These are phyloP conservation scores for Coenonympha arcania DNA, from an alignment of 2,888 invertebrate species.

Conservation along the genomic window DNA sequence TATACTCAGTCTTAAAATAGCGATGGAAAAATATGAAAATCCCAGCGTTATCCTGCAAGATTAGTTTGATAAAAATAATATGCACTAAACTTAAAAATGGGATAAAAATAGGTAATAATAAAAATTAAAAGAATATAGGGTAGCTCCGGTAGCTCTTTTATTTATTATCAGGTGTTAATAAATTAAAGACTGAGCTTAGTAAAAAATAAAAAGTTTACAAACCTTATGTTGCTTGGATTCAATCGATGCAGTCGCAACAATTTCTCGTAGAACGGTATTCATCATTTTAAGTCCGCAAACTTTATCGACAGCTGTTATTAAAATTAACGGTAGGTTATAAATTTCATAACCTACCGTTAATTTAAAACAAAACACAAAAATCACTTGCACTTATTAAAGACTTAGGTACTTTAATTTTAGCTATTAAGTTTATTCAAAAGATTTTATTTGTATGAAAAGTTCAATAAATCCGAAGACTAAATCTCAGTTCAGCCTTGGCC, in stretches of 20 bases:
- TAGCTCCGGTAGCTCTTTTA: too few relatives aligned
- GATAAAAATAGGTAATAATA: too few relatives aligned
- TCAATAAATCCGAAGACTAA: conserved; percentile 38
- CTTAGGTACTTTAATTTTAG: background rate
- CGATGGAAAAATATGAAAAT: too few relatives aligned
- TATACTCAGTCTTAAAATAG: too few relatives aligned
- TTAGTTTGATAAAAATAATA: conserved; percentile 8
- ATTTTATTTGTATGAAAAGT: conserved; percentile 36
- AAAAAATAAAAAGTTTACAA: too few relatives aligned
- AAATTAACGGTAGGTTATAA: too few relatives aligned
- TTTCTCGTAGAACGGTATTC: conserved; percentile 57
- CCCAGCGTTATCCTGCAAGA: too few relatives aligned
- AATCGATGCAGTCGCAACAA: conserved; percentile 55
- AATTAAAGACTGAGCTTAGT: too few relatives aligned
- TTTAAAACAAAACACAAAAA: background rate
- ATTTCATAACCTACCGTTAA: background rate
- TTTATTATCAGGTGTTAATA: too few relatives aligned
- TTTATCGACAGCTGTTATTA: conserved; percentile 20
- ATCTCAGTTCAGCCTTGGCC: conserved; percentile 62
- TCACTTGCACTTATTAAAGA: background rate
- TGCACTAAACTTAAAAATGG: too few relatives aligned
- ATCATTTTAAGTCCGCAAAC: conserved; percentile 55
- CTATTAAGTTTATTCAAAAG: conserved; percentile 30
- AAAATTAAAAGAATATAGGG: too few relatives aligned
- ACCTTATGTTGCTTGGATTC: conserved; percentile 57